Evolutionary conservation across 2,888 invertebrate genomes (phyloP).

Genomic region (Liodrosophila aerea): DNA sequence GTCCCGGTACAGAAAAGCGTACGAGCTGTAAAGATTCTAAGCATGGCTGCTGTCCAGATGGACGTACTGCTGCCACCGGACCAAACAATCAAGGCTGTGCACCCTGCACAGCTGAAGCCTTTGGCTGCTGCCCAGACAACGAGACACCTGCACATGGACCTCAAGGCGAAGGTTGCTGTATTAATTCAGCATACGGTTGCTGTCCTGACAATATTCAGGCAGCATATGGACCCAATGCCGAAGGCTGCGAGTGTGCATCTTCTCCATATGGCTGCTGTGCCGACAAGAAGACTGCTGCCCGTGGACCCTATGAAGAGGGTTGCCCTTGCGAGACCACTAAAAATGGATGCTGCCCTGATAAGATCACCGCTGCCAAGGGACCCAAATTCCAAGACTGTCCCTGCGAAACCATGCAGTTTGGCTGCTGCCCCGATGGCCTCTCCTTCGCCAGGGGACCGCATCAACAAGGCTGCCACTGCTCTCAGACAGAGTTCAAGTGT

Average conservation of each 20-base stretch:
- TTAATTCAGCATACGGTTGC: constrained; percentile 90
- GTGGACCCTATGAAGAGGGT: constrained; percentile 90
- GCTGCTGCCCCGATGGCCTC: constrained; percentile 94
- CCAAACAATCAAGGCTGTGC: constrained; percentile 89
- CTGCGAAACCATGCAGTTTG: constrained; percentile 93
- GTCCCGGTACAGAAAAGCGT: constrained; percentile 51
- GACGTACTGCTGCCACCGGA: constrained; percentile 86
- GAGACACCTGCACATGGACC: constrained; percentile 93
- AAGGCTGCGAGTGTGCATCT: constrained; percentile 91
- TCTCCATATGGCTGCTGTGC: constrained; percentile 93
- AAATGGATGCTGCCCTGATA: constrained; percentile 93
- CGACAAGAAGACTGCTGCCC: constrained; percentile 90
- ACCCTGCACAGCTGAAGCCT: constrained; percentile 86
- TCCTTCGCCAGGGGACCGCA: constrained; percentile 89
- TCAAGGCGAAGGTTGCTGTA: constrained; percentile 91
- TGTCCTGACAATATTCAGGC: constrained; percentile 93
- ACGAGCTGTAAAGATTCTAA: constrained; percentile 84
- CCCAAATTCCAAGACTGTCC: constrained; percentile 91
- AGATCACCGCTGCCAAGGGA: constrained; percentile 89
- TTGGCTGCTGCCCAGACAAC: constrained; percentile 94
- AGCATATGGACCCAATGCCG: constrained; percentile 90
- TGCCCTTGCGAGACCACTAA: constrained; percentile 90
- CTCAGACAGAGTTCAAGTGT: constrained; percentile 89
- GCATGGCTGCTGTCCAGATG: constrained; percentile 91
- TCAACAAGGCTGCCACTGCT: constrained; percentile 90